Base-by-base conservation (phyloP, 2,113 vertebrate species). In the Halcyon senegalensis region DNA sequence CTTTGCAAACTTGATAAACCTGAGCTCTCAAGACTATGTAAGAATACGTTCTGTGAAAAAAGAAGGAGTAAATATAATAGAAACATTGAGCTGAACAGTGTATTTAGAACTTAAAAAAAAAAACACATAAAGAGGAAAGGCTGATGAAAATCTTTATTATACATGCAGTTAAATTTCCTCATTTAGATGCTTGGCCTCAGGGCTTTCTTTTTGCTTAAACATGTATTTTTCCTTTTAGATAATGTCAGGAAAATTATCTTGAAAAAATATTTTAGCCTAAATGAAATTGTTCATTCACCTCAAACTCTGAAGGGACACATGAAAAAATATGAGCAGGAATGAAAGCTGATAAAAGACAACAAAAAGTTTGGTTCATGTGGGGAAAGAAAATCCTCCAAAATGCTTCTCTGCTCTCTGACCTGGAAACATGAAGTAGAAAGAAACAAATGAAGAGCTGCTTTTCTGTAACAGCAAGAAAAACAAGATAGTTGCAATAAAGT, bases 351-450 rank as follows among this genome's bases (percentile, higher is more conserved):
- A 59, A 50, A 44, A 94, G n/a, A n/a, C 53, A 72, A 72, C 5
- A 6, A 56, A 76, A 88, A 76, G 44, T 41, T 46, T 89, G 15
- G 25, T 91, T 95, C 77, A 58, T 16, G 9, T 48, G 15, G 28
- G 59, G 20, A 88, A 96, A 95, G 44, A 58, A 13, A 74, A 87
- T 80, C 20, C 31, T 93, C 35, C 59, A 92, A 95, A 94, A 63
- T 53, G 8, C 7, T 82, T 77, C 33, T 4, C 27, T 28, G 39
- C 5, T 63, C 37, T 18, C 23, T 16, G 13, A 3, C 24, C 20
- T 55, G 50, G 62, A 55, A 94, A 83, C 96, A 90, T 64, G 64
- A 93, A 95, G 28, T n/a, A 96, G 25, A 87, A 68, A 84, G 30
- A 93, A 68, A 4, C 37, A 72, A 96, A 80, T 9, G 68, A 82